These are phyloP conservation scores for Parazoanthus swiftii DNA, from an alignment of 92 coral and sea anemone species.

Conservation along the genomic window DNA sequence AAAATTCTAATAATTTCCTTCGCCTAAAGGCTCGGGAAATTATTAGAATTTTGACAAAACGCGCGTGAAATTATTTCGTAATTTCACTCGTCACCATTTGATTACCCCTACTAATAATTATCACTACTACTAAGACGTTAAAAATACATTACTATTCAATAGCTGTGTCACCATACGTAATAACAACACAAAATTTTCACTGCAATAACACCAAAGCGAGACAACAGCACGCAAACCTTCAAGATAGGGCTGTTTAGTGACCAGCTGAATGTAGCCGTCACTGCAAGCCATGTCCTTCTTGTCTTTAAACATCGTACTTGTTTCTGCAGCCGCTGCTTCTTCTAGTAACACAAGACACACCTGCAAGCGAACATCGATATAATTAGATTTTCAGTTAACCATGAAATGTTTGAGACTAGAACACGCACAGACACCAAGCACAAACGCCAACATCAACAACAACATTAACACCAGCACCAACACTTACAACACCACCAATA, in stretches of 20 bases:
- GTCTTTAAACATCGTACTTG: constrained; percentile 83
- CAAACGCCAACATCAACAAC: too few species aligned
- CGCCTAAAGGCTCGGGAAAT: too few species aligned
- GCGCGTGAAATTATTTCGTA: too few species aligned
- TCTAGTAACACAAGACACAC: constrained; percentile 89
- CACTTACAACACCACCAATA: too few species aligned
- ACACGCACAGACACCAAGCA: too few species aligned
- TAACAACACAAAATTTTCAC: background rate
- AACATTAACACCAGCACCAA: too few species aligned
- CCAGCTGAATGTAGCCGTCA: constrained; percentile 89
- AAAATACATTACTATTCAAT: background rate
- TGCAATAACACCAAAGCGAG: background rate
- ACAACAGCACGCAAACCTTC: constrained; percentile 62
- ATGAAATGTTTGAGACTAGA: background rate
- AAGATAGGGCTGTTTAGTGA: constrained; percentile 81
- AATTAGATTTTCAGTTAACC: background rate
- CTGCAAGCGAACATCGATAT: constrained; percentile 47
- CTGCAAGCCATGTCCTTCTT: constrained; percentile 81
- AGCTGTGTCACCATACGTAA: too few species aligned
- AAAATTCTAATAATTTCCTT: too few species aligned
- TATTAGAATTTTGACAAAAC: too few species aligned
- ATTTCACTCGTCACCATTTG: too few species aligned
- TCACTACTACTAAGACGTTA: too few species aligned
- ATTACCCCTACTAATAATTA: too few species aligned
- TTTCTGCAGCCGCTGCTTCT: constrained; percentile 67